phyloP scores from a whole-genome alignment of 2,888 invertebrate genomes.

The Torymus auratus region DNA sequence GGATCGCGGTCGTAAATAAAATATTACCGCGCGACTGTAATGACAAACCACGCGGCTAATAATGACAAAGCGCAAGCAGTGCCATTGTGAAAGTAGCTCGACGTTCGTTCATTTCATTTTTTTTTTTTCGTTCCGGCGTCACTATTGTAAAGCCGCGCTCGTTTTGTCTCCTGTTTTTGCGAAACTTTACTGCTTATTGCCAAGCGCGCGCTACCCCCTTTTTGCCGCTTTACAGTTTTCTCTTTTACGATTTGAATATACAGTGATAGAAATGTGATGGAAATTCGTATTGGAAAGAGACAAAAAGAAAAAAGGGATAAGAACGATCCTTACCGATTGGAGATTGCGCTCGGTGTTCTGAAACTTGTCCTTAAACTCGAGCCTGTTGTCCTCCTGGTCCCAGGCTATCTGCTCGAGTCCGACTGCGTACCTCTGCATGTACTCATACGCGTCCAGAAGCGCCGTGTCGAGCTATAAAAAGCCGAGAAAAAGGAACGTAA shows the following conservation, averaged over 20 bases:
- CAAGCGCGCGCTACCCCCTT: not conserved
- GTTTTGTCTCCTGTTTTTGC: constrained; percentile 3
- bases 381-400: constrained; percentile 79
- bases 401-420: constrained; percentile 82
- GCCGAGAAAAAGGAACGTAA: constrained; percentile 60
- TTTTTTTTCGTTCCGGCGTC: not conserved
- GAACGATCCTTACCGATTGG: constrained; percentile 76
- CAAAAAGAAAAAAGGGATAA: not conserved
- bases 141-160: not conserved
- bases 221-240: constrained; percentile 23
- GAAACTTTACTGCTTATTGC: constrained; percentile 37
- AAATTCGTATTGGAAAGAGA: no score
- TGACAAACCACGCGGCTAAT: constrained; percentile 32
- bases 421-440: constrained; percentile 85
- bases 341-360: constrained; percentile 80
- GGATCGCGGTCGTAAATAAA: constrained; percentile 41
- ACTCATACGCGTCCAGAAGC: constrained; percentile 81
- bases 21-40: constrained; percentile 36
- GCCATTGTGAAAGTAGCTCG: constrained; percentile 49
- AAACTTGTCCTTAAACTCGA: constrained; percentile 79
- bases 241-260: constrained; percentile 15
- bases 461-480: constrained; percentile 76
- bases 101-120: constrained; percentile 6
- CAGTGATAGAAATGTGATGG: no score
- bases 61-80: constrained; percentile 13